Percentiles rank a stretch among this genome's conserved stretches.
Conservation (phyloP, 23 tunicate genomes). For the Ascidia mentula region DNA sequence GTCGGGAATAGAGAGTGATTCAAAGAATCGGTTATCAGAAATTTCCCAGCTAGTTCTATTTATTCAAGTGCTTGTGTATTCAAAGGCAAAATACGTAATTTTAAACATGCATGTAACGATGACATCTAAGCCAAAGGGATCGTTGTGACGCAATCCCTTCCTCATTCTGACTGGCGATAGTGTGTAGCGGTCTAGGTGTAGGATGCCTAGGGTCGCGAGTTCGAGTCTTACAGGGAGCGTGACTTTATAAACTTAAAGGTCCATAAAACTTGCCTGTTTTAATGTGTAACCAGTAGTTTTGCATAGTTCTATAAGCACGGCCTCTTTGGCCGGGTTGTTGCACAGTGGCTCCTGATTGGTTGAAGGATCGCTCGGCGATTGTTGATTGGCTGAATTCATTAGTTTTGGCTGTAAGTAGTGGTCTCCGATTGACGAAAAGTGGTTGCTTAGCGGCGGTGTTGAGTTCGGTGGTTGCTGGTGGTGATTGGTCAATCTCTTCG, state of each 20-base stretch:
- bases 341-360: slow-evolving; percentile 70
- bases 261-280: slow-evolving; percentile 75
- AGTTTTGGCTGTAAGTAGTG: not conserved
- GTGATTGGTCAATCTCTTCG: slow-evolving; percentile 6
- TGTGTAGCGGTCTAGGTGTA: too few species aligned
- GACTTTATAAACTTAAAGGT: too few species aligned
- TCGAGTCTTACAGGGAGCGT: too few species aligned
- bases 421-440: not conserved
- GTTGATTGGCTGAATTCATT: slow-evolving; percentile 57
- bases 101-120: too few species aligned
- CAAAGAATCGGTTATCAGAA: not conserved
- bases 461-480: not conserved
- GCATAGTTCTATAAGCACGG: slow-evolving; percentile 60
- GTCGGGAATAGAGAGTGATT: too few species aligned
- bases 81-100: too few species aligned
- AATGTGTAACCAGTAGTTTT: slow-evolving; percentile 72
- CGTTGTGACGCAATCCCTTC: too few species aligned
- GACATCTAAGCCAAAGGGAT: too few species aligned
- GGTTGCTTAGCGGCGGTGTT: not conserved
- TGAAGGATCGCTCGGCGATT: slow-evolving; percentile 27
- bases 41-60: not conserved
- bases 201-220: too few species aligned
- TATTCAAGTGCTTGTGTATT: too few species aligned
- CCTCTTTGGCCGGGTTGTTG: slow-evolving; percentile 88
- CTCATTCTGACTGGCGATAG: too few species aligned